Evolutionary conservation across 2,797 vertebrate species (phyloP).

Genomic region (Gobio occitaniae): DNA sequence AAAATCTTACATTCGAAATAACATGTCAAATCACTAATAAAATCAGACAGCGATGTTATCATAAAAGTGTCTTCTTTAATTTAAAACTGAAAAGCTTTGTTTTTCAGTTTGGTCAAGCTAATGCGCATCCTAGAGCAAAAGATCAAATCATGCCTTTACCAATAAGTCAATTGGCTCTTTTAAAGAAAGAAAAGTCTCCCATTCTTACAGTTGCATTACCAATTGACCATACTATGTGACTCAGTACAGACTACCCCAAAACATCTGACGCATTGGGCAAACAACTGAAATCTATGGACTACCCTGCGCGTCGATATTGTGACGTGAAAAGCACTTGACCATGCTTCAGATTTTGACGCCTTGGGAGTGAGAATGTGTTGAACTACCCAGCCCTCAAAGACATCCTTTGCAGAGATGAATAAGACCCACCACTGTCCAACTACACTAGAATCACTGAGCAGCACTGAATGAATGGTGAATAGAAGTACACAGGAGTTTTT

Average conservation of each 20-base stretch:
- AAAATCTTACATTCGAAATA: neutral
- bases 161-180: neutral
- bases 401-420: slow-evolving; percentile 5
- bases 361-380: too few relatives aligned
- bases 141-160: neutral
- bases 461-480: slow-evolving; percentile 46
- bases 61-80: neutral
- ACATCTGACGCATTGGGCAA: too few relatives aligned
- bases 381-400: neutral
- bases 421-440: slow-evolving; percentile 17
- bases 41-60: neutral
- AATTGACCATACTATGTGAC: neutral
- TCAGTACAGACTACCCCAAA: neutral
- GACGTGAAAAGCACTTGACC: too few relatives aligned
- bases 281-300: too few relatives aligned
- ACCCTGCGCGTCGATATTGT: too few relatives aligned
- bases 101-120: neutral
- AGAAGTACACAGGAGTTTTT: slow-evolving; percentile 4
- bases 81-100: neutral
- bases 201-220: neutral
- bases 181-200: neutral
- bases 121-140: neutral
- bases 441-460: slow-evolving; percentile 32
- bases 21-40: neutral
- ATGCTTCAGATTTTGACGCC: too few relatives aligned